phyloP scores from a whole-genome alignment of 1,140 invertebrate genomes.

The Pristionchus pacificus region DNA sequence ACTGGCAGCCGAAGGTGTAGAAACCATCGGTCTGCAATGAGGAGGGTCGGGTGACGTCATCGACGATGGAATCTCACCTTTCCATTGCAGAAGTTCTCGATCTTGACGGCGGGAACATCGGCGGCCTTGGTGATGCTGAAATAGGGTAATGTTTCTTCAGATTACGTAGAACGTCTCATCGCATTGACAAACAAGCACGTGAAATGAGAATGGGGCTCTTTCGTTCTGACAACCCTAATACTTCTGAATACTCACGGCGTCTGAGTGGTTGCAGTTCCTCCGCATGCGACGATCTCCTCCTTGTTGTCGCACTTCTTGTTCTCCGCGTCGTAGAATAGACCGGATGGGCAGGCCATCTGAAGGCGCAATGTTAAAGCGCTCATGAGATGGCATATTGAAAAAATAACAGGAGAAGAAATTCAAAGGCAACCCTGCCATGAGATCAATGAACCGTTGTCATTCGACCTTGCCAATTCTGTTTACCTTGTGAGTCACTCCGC shows the following conservation, averaged over 20 bases:
- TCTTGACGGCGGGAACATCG: not conserved
- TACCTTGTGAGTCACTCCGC: not conserved
- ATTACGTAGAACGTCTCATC: too few species aligned
- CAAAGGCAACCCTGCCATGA: too few species aligned
- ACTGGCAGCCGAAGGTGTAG: slow-evolving; percentile 8
- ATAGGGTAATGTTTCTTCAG: not conserved
- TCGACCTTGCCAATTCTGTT: too few species aligned
- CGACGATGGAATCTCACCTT: too few species aligned
- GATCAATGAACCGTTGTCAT: too few species aligned
- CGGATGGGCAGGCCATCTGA: not conserved
- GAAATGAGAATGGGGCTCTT: not conserved
- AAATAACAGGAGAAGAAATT: too few species aligned
- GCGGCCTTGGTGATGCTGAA: not conserved
- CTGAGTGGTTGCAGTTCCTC: slow-evolving; percentile 1
- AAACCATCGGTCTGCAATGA: slow-evolving; percentile 4
- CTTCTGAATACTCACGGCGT: not conserved
- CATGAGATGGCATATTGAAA: not conserved
- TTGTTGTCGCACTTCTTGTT: slow-evolving; percentile 18
- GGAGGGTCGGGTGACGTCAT: too few species aligned
- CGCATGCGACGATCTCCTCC: slow-evolving; percentile 13
- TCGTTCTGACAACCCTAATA: not conserved
- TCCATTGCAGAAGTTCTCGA: not conserved
- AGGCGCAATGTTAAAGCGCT: too few species aligned
- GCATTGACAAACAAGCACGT: too few species aligned
- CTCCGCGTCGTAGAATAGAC: slow-evolving; percentile 19